Evolutionary conservation across 2,113 vertebrate genomes (phyloP).

Genomic region (Takifugu bimaculatus): DNA sequence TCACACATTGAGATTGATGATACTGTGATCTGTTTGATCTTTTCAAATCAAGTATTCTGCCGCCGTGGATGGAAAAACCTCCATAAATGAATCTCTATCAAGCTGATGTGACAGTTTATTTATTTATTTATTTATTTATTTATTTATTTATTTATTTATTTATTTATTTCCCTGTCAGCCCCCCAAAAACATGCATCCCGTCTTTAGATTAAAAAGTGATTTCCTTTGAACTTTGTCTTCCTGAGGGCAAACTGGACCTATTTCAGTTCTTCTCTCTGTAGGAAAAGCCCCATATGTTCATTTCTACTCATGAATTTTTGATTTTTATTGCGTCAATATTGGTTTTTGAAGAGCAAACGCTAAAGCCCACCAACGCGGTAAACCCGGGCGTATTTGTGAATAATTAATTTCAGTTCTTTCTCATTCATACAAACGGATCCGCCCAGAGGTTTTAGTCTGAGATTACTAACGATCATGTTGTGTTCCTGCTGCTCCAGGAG

Average conservation of each 20-base stretch:
- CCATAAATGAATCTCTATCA: conserved; percentile 8
- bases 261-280: not conserved
- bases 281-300: conserved; percentile 16
- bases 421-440: no score
- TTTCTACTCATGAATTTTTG: conserved; percentile 32
- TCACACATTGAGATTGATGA: conserved; percentile 17
- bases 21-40: conserved; percentile 12
- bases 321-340: conserved; percentile 16
- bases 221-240: conserved; percentile 15
- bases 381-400: no score
- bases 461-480: no score
- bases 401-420: no score
- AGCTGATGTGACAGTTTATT: conserved; percentile 3
- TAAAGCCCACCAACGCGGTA: not conserved
- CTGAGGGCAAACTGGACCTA: conserved; percentile 15
- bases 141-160: no score
- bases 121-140: not conserved
- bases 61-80: conserved; percentile 2
- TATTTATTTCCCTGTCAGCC: not conserved
- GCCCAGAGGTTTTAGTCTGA: no score
- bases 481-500: no score
- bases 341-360: conserved; percentile 10
- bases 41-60: conserved; percentile 14
- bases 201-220: conserved; percentile 11
- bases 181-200: not conserved